phyloP scores from a whole-genome alignment of 2,888 invertebrate species.

The Eristalis intricaria region DNA sequence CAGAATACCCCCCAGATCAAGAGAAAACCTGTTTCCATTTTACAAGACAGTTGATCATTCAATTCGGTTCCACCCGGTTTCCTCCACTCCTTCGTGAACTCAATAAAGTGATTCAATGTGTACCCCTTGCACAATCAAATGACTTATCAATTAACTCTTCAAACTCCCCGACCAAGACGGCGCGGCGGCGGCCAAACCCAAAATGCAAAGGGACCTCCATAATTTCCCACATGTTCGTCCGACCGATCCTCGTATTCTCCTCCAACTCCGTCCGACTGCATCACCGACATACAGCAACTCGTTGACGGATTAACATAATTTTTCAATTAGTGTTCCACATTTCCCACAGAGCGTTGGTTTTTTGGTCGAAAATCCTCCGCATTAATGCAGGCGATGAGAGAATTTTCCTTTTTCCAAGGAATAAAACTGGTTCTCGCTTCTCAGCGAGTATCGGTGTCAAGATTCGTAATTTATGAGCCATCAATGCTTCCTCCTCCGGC shows the following conservation, averaged over 20 bases:
- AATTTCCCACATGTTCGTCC: neutral
- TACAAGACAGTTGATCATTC: neutral
- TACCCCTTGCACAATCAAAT: neutral
- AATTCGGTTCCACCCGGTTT: neutral
- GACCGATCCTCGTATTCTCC: neutral
- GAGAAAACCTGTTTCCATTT: neutral
- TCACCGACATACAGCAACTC: neutral
- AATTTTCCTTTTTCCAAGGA: slow-evolving; percentile 37
- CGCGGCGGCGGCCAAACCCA: too few species aligned
- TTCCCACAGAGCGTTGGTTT: slow-evolving; percentile 32
- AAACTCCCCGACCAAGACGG: neutral
- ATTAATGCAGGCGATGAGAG: neutral
- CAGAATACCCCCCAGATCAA: too few species aligned
- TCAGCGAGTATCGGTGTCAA: slow-evolving; percentile 7
- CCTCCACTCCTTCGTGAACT: neutral
- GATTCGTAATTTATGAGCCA: slow-evolving; percentile 1
- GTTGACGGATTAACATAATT: slow-evolving; percentile 45
- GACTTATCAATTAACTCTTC: neutral
- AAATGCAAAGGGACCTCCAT: too few species aligned
- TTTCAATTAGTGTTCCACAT: slow-evolving; percentile 27
- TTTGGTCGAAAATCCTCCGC: slow-evolving; percentile 13
- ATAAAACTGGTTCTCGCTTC: slow-evolving; percentile 33
- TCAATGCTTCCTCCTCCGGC: neutral
- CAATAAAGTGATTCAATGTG: neutral
- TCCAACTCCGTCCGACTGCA: neutral